phyloP scores from a whole-genome alignment of 1,140 invertebrate genomes.

The Hyposmocoma kahamanoa region DNA sequence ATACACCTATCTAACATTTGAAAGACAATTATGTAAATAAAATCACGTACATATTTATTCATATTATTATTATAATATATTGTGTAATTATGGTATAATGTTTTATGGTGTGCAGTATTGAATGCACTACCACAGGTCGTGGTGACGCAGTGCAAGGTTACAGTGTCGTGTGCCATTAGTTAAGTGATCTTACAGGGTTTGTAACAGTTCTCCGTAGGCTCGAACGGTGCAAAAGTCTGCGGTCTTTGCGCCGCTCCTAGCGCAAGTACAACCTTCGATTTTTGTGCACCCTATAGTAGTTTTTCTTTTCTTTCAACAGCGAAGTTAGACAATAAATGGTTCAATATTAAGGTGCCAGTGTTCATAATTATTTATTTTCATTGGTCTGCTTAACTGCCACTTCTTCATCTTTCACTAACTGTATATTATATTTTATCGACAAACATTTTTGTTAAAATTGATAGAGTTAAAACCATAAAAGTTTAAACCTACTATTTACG shows the following conservation, averaged over 20 bases:
- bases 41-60: too few species aligned
- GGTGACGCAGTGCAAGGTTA: conserved; percentile 4
- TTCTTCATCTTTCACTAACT: conserved; percentile 11
- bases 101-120: too few species aligned
- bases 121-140: neutral
- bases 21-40: too few species aligned
- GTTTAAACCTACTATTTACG: conserved; percentile 57
- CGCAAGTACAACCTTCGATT: too few species aligned
- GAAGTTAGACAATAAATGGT: conserved; percentile 43
- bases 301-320: too few species aligned
- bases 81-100: too few species aligned
- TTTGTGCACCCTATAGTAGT: too few species aligned
- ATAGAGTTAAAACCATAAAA: conserved; percentile 38
- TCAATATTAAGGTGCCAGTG: conserved; percentile 43
- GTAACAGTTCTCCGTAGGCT: conserved; percentile 16
- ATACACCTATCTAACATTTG: too few species aligned
- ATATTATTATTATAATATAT: too few species aligned
- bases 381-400: conserved; percentile 14
- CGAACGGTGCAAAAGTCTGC: too few species aligned
- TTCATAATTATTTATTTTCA: conserved; percentile 29
- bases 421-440: conserved; percentile 19
- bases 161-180: conserved; percentile 22
- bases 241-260: too few species aligned
- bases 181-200: conserved; percentile 16
- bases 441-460: conserved; percentile 17